Conservation (phyloP, 2,888 invertebrate genomes). For the Dynastes hyllus region DNA sequence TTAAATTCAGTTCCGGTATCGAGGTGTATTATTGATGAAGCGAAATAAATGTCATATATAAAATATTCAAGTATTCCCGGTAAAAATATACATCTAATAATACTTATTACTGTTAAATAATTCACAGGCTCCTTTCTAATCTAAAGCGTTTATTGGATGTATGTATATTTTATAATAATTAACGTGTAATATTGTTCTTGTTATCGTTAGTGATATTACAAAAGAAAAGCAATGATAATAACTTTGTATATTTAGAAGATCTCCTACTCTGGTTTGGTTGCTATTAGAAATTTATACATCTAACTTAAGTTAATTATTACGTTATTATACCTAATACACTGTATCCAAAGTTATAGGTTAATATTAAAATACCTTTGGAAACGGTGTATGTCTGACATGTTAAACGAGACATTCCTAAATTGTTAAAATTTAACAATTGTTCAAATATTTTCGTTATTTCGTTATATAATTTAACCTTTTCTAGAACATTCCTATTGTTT, state of each 20-base stretch:
- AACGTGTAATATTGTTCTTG: slow-evolving; percentile 21
- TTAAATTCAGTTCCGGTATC: slow-evolving; percentile 4
- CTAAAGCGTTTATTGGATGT: background rate
- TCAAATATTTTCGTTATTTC: too few relatives aligned
- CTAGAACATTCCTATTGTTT: too few relatives aligned
- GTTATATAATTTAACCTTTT: too few relatives aligned
- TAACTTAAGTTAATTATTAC: too few relatives aligned
- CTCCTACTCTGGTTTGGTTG: too few relatives aligned
- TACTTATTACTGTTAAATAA: slow-evolving; percentile 15
- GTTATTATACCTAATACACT: too few relatives aligned
- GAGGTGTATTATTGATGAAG: background rate
- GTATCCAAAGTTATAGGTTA: too few relatives aligned
- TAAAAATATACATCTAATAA: slow-evolving; percentile 33
- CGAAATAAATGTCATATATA: slow-evolving; percentile 17
- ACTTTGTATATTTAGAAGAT: background rate
- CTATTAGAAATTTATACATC: too few relatives aligned
- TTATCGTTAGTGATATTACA: background rate
- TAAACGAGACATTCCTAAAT: too few relatives aligned
- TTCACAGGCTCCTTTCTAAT: slow-evolving; percentile 14
- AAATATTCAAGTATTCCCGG: background rate
- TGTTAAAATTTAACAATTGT: too few relatives aligned
- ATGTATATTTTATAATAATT: slow-evolving; percentile 17
- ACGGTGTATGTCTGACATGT: too few relatives aligned
- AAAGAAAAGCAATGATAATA: background rate
- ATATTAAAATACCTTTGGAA: too few relatives aligned